These are phyloP conservation scores for Phoxinus phoxinus DNA, from an alignment of 2,113 vertebrate species.

Conservation along the genomic window DNA sequence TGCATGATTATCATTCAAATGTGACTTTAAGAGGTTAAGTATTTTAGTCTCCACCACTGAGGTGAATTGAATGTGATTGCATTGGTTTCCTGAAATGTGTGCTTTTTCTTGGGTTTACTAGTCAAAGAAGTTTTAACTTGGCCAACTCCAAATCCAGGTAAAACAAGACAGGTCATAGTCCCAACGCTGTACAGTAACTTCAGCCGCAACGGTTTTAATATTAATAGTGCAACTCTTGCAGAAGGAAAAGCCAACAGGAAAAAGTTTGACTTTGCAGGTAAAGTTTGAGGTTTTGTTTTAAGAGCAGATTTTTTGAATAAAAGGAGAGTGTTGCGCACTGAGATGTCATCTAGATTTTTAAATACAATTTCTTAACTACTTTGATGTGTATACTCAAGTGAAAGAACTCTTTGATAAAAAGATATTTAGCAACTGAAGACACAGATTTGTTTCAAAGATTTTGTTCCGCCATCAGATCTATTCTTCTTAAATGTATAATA, in stretches of 20 bases:
- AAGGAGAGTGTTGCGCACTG: not conserved
- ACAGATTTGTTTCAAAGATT: not conserved
- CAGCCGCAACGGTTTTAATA: not conserved
- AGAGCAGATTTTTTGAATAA: constrained; percentile 1
- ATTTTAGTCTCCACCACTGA: constrained; percentile 22
- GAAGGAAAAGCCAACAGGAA: not conserved
- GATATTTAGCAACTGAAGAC: not conserved
- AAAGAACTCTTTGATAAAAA: not conserved
- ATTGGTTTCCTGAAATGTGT: constrained; percentile 20
- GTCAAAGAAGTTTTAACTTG: constrained; percentile 5
- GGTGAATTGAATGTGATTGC: constrained; percentile 33
- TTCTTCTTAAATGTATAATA: not conserved
- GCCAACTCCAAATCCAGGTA: not conserved
- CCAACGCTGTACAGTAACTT: constrained; percentile 4
- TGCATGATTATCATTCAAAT: constrained; percentile 43
- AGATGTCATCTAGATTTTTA: not conserved
- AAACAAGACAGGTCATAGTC: not conserved
- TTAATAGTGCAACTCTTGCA: not conserved
- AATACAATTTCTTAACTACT: not conserved
- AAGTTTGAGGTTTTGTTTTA: not conserved
- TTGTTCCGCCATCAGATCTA: not conserved
- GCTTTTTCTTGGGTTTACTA: constrained; percentile 20
- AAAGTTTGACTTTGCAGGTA: constrained; percentile 20
- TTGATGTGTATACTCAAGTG: not conserved
- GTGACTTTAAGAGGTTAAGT: constrained; percentile 37